A percentile compares a stretch with the other conserved stretches of the same genome.
These are phyloP conservation scores for Vireo altiloquus DNA, from an alignment of 2,113 vertebrate genomes.

Conservation along the genomic window DNA sequence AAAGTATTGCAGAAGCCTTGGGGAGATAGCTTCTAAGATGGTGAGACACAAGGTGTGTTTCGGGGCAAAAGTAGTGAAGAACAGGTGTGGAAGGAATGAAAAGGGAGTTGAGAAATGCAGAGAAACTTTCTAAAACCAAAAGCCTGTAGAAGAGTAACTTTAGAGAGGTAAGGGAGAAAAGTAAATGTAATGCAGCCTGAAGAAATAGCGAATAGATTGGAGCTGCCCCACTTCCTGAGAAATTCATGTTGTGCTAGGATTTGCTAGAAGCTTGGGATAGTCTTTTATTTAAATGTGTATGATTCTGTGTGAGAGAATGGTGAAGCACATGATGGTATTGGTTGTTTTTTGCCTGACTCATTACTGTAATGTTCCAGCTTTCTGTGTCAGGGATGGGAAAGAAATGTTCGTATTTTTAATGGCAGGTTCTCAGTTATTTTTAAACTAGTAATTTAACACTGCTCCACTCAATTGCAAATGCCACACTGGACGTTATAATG, in stretches of 20 bases:
- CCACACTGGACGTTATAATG: neutral
- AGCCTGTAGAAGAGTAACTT: neutral
- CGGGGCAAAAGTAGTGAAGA: neutral
- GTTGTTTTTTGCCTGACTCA: neutral
- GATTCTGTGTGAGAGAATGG: neutral
- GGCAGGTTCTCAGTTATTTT: conserved; percentile 15
- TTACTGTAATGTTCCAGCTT: neutral
- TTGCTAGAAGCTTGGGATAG: neutral
- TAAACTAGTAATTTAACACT: neutral
- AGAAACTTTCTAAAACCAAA: neutral
- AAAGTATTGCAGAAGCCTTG: neutral
- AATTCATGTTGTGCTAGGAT: neutral
- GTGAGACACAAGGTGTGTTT: neutral
- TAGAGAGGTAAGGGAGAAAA: neutral
- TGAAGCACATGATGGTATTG: neutral
- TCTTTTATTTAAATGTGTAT: neutral
- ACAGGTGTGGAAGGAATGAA: neutral
- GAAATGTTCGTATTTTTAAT: neutral
- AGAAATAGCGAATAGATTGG: neutral
- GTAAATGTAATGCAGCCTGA: neutral
- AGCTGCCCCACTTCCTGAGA: neutral
- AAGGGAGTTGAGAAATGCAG: neutral
- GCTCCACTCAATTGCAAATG: neutral
- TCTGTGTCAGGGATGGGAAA: neutral
- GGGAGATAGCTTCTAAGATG: neutral